A percentile compares a stretch with the other conserved stretches of the same genome.
Evolutionary conservation across 35 echinoderm and acorn worm genomes (phyloP).

Genomic region (Apostichopus californicus): DNA sequence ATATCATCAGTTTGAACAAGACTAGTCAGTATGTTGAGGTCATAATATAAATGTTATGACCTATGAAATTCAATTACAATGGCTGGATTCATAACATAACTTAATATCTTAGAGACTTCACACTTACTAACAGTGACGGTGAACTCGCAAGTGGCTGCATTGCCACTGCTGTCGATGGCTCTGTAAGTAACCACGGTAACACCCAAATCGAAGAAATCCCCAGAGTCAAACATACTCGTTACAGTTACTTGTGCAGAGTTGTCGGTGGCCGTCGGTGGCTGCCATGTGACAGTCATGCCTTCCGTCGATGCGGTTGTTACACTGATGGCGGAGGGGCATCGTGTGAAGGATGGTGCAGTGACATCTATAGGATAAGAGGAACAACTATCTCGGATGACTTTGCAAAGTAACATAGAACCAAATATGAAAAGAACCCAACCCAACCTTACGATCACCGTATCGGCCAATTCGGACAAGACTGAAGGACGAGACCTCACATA

Average conservation of each 20-base stretch:
- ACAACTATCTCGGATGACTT: background rate
- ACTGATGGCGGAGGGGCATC: background rate
- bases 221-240: slow-evolving; percentile 25
- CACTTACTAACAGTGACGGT: slow-evolving; percentile 61
- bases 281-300: slow-evolving; percentile 48
- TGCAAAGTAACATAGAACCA: background rate
- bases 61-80: too few relatives aligned
- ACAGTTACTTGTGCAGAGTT: slow-evolving; percentile 58
- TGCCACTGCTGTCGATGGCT: slow-evolving; percentile 63
- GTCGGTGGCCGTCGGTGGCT: slow-evolving; percentile 53
- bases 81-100: too few relatives aligned
- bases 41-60: too few relatives aligned
- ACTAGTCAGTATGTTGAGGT: too few relatives aligned
- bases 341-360: background rate
- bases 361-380: background rate
- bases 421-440: too few relatives aligned
- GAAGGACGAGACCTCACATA: too few relatives aligned
- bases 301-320: background rate
- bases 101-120: background rate
- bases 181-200: slow-evolving; percentile 51
- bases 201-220: slow-evolving; percentile 64
- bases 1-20: too few relatives aligned
- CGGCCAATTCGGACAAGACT: too few relatives aligned
- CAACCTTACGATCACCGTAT: too few relatives aligned
- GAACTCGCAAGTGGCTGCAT: slow-evolving; percentile 58